These are phyloP conservation scores for Phyto melanocephala DNA, from an alignment of 2,888 invertebrate species.

Conservation along the genomic window DNA sequence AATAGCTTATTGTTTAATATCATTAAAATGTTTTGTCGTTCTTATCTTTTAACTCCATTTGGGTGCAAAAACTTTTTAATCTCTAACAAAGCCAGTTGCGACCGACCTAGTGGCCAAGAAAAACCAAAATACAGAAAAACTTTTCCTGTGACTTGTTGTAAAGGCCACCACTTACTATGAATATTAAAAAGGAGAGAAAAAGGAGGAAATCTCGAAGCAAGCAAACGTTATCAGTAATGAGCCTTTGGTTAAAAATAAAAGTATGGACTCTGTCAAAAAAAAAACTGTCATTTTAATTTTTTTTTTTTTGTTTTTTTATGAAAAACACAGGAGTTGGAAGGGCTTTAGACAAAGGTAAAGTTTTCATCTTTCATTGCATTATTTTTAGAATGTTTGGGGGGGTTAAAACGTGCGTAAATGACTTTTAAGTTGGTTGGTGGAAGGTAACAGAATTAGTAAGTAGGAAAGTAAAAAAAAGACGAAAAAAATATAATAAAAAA, in stretches of 20 bases:
- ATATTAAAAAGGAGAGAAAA: conserved; percentile 47
- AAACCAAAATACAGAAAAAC: conserved; percentile 50
- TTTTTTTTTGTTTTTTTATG: conserved; percentile 19
- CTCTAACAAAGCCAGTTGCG: conserved; percentile 74
- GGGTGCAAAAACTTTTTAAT: conserved; percentile 74
- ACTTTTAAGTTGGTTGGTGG: conserved; percentile 6
- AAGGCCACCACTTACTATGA: conserved; percentile 38
- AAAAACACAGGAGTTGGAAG: conserved; percentile 16
- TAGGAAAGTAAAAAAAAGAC: background rate
- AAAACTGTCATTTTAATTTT: conserved; percentile 59
- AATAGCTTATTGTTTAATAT: conserved; percentile 62
- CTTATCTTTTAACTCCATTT: conserved; percentile 75
- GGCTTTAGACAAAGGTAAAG: conserved; percentile 58
- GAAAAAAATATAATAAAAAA: background rate
- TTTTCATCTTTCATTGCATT: conserved; percentile 21
- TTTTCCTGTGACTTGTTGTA: conserved; percentile 5
- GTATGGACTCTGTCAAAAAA: conserved; percentile 58
- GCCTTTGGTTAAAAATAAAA: conserved; percentile 17
- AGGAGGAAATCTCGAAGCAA: conserved; percentile 12
- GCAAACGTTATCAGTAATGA: conserved; percentile 59
- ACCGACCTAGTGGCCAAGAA: conserved; percentile 63
- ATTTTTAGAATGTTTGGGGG: too few species aligned
- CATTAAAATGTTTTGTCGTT: conserved; percentile 59
- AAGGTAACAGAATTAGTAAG: background rate
- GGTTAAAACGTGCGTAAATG: conserved; percentile 38